A percentile compares a stretch with the other conserved stretches of the same genome.
phyloP scores from a whole-genome alignment of 2,888 invertebrate species.

The Drosophila percnosoma region DNA sequence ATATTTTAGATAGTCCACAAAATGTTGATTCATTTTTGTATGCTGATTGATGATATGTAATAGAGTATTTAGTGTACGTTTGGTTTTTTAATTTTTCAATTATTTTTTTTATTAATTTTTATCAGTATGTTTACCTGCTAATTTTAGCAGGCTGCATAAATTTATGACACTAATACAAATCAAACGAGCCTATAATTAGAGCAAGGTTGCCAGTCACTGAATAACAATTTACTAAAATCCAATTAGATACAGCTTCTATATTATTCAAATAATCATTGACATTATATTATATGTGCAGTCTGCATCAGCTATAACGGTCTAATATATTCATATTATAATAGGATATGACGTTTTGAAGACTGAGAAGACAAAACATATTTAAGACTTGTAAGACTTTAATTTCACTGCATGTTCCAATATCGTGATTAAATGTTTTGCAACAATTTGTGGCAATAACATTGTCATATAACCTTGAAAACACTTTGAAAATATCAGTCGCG shows the following conservation, averaged over 20 bases:
- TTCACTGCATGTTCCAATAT: not conserved
- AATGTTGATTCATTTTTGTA: not conserved
- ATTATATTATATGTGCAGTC: not conserved
- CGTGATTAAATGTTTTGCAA: not conserved
- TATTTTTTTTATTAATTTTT: not conserved
- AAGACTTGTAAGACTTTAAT: not conserved
- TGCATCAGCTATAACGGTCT: not conserved
- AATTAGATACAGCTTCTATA: not conserved
- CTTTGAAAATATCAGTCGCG: constrained; percentile 16
- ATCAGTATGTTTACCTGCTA: constrained; percentile 4
- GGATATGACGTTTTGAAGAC: not conserved
- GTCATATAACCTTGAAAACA: not conserved
- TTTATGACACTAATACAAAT: not conserved
- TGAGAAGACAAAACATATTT: not conserved
- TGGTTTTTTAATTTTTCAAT: too few relatives aligned
- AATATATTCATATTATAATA: not conserved
- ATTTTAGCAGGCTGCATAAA: constrained; percentile 8
- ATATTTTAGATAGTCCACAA: not conserved
- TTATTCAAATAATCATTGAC: not conserved
- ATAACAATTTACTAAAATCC: constrained; percentile 1
- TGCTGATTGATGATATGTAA: not conserved
- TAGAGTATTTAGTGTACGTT: constrained; percentile 5
- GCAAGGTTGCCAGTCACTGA: not conserved
- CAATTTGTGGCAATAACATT: not conserved
- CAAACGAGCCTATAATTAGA: not conserved